Evolutionary conservation across 2,113 vertebrate species (phyloP).

Genomic region (Tragelaphus imberbis): DNA sequence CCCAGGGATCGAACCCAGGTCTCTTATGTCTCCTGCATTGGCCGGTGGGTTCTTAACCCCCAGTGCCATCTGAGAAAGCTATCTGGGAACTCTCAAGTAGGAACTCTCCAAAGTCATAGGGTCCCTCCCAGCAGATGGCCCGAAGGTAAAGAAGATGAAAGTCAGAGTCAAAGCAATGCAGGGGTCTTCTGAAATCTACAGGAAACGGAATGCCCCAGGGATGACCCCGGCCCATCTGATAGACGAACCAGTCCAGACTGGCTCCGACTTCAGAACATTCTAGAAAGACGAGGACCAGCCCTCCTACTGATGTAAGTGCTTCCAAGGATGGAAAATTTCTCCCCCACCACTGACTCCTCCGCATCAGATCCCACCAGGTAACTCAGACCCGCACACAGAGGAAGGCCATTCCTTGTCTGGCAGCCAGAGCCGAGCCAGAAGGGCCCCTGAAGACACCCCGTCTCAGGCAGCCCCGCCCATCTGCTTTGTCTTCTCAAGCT

Average conservation of each 20-base stretch:
- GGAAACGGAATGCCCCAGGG: accelerated
- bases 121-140: accelerated
- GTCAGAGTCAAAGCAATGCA: accelerated
- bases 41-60: background rate
- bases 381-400: too few species aligned
- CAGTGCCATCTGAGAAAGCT: background rate
- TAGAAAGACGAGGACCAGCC: background rate
- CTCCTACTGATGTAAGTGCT: accelerated
- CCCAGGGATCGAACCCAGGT: background rate
- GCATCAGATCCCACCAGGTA: background rate
- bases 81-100: background rate
- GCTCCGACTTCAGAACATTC: too few species aligned
- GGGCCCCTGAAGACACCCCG: accelerated
- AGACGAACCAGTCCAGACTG: accelerated
- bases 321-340: background rate
- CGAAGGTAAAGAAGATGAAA: accelerated
- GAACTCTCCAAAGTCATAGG: accelerated
- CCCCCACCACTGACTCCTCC: accelerated
- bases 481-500: background rate
- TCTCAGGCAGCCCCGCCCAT: background rate
- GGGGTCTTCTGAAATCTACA: accelerated
- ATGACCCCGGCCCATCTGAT: accelerated
- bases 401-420: accelerated
- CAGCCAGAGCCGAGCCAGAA: background rate
- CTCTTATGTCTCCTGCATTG: background rate